Percentiles rank a stretch among this genome's conserved stretches.
Evolutionary conservation across 1,140 invertebrate genomes (phyloP).

Genomic region (Bicyclus anynana): DNA sequence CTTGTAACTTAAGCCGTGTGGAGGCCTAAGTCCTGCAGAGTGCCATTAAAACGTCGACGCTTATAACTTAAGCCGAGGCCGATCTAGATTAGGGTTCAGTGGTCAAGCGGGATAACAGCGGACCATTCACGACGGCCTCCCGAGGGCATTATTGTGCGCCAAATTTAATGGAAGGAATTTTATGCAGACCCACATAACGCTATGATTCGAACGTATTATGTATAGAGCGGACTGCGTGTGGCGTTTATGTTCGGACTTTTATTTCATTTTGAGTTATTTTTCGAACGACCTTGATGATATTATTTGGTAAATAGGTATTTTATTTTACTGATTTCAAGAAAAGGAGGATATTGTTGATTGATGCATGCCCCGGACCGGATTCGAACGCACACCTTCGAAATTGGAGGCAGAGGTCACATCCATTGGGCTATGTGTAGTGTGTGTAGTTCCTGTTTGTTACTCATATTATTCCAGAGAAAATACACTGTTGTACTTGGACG

Average conservation of each 20-base stretch:
- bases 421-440: no score
- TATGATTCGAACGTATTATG: slow-evolving; percentile 30
- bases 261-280: not conserved
- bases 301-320: no score
- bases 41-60: not conserved
- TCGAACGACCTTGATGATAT: not conserved
- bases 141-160: slow-evolving; percentile 35
- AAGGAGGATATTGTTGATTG: no score
- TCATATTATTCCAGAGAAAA: no score
- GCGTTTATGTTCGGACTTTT: not conserved
- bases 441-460: no score
- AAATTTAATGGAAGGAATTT: slow-evolving; percentile 41
- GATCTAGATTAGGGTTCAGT: slow-evolving; percentile 34
- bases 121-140: slow-evolving; percentile 32
- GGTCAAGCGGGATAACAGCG: slow-evolving; percentile 33
- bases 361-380: no score
- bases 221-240: not conserved
- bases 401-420: no score
- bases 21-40: no score
- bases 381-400: no score
- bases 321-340: no score
- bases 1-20: no score
- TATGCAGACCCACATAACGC: slow-evolving; percentile 30
- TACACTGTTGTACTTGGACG: no score
- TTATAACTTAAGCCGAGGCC: slow-evolving; percentile 12